phyloP scores from a whole-genome alignment of 2,888 invertebrate species.

The Lasiommata megera region DNA sequence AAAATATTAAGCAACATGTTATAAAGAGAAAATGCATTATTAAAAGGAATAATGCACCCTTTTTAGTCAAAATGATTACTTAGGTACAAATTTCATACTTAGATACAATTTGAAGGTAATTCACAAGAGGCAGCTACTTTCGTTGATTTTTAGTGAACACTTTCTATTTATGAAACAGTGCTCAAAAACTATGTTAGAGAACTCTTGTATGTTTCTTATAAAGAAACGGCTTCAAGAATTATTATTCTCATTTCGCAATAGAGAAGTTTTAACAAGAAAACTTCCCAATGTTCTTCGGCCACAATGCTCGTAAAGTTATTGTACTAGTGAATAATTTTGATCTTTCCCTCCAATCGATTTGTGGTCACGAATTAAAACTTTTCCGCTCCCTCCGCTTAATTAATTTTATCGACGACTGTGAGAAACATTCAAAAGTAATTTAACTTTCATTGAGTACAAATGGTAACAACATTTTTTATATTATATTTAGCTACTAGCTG shows the following conservation, averaged over 20 bases:
- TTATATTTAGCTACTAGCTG: too few species aligned
- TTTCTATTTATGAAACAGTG: background rate
- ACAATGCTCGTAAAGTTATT: constrained; percentile 69
- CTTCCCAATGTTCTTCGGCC: constrained; percentile 68
- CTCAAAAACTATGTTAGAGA: background rate
- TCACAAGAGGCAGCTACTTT: too few species aligned
- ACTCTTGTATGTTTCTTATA: constrained; percentile 44
- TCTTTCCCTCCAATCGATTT: constrained; percentile 52
- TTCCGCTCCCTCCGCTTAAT: constrained; percentile 28
- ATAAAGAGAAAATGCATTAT: too few species aligned
- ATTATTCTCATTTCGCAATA: constrained; percentile 77
- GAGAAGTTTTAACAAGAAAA: constrained; percentile 80
- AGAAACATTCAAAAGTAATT: constrained; percentile 21
- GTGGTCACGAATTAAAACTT: constrained; percentile 35
- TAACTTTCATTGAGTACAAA: constrained; percentile 13
- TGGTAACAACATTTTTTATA: background rate
- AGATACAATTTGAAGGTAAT: too few species aligned
- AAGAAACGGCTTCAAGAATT: constrained; percentile 74
- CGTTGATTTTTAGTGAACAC: too few species aligned
- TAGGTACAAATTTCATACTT: too few species aligned
- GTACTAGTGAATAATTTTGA: constrained; percentile 67
- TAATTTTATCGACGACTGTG: constrained; percentile 26
- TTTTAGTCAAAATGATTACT: too few species aligned
- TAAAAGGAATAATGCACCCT: too few species aligned
- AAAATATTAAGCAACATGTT: too few species aligned